Conservation (phyloP, 2,797 vertebrate genomes). For the Tangara arthus region DNA sequence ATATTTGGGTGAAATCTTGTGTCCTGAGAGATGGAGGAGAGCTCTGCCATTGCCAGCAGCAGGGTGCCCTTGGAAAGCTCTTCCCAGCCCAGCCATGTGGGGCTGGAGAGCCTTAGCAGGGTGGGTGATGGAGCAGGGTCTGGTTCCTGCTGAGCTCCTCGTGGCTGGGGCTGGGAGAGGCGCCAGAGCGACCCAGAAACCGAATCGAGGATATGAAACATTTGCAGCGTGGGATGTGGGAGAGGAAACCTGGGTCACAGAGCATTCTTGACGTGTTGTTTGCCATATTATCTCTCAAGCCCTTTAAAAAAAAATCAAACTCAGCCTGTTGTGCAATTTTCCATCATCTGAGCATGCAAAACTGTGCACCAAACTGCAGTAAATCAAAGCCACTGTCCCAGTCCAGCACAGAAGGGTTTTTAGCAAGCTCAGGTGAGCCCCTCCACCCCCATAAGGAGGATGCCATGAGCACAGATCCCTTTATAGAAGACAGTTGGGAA, state of each 20-base stretch:
- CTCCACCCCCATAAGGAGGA: background rate
- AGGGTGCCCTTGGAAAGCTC: background rate
- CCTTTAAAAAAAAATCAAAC: background rate
- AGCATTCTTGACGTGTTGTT: background rate
- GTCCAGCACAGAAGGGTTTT: background rate
- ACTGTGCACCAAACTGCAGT: background rate
- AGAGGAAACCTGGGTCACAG: background rate
- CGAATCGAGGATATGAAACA: background rate
- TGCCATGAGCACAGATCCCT: background rate
- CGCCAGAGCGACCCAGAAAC: background rate
- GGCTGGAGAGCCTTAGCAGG: background rate
- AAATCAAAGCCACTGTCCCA: background rate
- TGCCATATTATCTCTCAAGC: background rate
- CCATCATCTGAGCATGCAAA: background rate
- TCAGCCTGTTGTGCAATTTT: background rate
- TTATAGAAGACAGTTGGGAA: background rate
- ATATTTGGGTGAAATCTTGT: background rate
- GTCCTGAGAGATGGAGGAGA: background rate
- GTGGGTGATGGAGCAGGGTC: background rate
- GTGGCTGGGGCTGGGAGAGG: background rate
- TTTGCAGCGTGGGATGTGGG: slow-evolving; percentile 1
- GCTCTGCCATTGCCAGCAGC: background rate
- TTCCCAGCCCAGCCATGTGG: background rate
- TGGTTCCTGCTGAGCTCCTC: background rate
- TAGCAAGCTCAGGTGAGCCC: background rate